phyloP scores from a whole-genome alignment of 2,888 invertebrate genomes.

The Priocnemis perturbator region DNA sequence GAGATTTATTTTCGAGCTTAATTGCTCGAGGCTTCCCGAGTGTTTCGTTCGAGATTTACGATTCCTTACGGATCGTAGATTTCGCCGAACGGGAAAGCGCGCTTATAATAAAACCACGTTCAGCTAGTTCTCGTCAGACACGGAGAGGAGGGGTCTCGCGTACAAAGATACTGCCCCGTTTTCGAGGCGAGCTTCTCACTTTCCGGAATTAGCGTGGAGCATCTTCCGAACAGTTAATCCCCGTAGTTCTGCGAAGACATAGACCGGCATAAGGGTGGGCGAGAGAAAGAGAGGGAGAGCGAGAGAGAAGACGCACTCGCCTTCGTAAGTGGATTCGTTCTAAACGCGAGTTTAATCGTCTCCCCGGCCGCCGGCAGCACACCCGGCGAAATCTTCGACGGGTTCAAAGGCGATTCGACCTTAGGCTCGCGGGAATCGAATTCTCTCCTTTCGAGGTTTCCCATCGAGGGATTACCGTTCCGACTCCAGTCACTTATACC shows the following conservation, averaged over 20 bases:
- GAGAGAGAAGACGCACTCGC: too few species aligned
- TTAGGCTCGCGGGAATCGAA: not conserved
- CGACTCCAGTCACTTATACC: too few species aligned
- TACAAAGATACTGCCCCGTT: too few species aligned
- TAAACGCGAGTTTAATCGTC: conserved; percentile 37
- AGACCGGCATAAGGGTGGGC: too few species aligned
- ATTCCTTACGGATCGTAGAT: too few species aligned
- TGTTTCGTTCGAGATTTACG: not conserved
- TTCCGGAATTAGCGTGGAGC: conserved; percentile 43
- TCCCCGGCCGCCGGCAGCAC: not conserved
- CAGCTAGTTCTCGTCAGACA: too few species aligned
- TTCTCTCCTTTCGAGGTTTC: not conserved
- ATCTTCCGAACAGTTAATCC: conserved; percentile 41
- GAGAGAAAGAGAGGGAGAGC: too few species aligned
- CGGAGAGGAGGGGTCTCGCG: too few species aligned
- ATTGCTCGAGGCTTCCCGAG: conserved; percentile 17
- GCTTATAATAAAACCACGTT: too few species aligned
- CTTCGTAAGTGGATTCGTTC: conserved; percentile 39
- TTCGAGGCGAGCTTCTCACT: conserved; percentile 40
- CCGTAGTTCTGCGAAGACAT: too few species aligned
- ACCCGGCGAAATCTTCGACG: conserved; percentile 6
- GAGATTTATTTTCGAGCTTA: conserved; percentile 14
- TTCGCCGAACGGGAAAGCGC: too few species aligned
- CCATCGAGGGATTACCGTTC: too few species aligned
- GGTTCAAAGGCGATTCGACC: conserved; percentile 16